A percentile compares a stretch with the other conserved stretches of the same genome.
phyloP scores from a whole-genome alignment of 2,113 vertebrate species.

The Megaptera novaeangliae region DNA sequence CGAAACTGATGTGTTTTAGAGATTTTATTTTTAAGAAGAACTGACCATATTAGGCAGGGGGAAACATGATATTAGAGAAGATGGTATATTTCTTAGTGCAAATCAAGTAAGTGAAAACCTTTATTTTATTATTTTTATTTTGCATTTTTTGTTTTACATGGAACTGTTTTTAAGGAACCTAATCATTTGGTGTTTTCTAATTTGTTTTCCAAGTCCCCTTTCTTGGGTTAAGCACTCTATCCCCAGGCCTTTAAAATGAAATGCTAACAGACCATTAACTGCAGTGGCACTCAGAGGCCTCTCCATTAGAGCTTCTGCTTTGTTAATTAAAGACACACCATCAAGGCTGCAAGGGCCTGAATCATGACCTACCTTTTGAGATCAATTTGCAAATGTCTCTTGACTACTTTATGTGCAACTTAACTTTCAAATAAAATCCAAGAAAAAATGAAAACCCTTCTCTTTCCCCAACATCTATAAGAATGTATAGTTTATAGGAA shows the following conservation, averaged over 20 bases:
- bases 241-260: conserved; percentile 63
- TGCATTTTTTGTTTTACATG: not conserved
- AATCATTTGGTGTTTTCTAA: conserved; percentile 57
- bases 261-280: conserved; percentile 73
- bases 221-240: conserved; percentile 55
- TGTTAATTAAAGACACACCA: conserved; percentile 64
- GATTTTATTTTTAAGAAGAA: conserved; percentile 22
- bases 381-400: conserved; percentile 53
- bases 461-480: not conserved
- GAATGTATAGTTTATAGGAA: conserved; percentile 10
- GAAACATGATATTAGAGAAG: not conserved
- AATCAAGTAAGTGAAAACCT: conserved; percentile 29
- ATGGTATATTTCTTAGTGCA: not conserved
- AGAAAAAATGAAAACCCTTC: conserved; percentile 6
- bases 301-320: conserved; percentile 44
- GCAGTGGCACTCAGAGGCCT: conserved; percentile 40
- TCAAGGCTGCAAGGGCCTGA: conserved; percentile 54
- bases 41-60: not conserved
- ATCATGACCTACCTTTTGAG: conserved; percentile 58
- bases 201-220: conserved; percentile 62
- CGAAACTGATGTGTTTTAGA: not conserved
- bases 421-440: conserved; percentile 59
- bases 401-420: conserved; percentile 30
- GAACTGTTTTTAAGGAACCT: conserved; percentile 48
- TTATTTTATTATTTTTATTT: not conserved